These are phyloP conservation scores for Monodelphis domestica DNA, from an alignment of 2,797 vertebrate genomes.

Conservation along the genomic window DNA sequence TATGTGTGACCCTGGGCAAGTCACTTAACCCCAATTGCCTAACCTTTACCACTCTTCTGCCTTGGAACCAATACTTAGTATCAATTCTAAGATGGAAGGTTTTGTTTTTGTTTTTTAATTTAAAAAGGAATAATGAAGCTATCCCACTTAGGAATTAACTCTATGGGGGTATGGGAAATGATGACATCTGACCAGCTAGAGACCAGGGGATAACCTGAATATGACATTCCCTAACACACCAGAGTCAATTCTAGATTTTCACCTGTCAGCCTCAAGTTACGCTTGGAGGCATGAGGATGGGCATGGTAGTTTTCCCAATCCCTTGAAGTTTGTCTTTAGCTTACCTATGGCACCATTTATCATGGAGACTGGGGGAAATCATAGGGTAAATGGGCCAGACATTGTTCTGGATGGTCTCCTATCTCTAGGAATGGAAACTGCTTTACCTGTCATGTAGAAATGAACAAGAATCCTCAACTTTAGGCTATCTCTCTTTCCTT, in stretches of 20 bases:
- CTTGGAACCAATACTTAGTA: no score
- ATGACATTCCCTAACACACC: slow-evolving; percentile 29
- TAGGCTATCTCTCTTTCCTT: not conserved
- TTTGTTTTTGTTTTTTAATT: no score
- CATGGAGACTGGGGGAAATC: slow-evolving; percentile 12
- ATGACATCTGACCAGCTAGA: slow-evolving; percentile 55
- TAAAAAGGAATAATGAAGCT: slow-evolving; percentile 37
- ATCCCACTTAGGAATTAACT: slow-evolving; percentile 25
- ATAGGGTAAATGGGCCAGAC: not conserved
- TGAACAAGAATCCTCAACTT: not conserved
- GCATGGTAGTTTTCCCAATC: slow-evolving; percentile 23
- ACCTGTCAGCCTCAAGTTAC: slow-evolving; percentile 60
- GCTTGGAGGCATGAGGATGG: slow-evolving; percentile 44
- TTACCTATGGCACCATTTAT: not conserved
- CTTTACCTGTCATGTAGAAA: not conserved
- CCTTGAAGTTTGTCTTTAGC: not conserved
- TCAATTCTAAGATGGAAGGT: no score
- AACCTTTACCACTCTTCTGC: no score
- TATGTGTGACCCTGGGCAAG: no score
- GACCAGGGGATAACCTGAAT: slow-evolving; percentile 58
- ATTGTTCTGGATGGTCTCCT: not conserved
- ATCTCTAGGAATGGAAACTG: not conserved
- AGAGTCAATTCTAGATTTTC: slow-evolving; percentile 58
- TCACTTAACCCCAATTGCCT: no score
- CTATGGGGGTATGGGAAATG: slow-evolving; percentile 48